phyloP scores from a whole-genome alignment of 2,888 invertebrate genomes.

The Agriopis aurantiaria region DNA sequence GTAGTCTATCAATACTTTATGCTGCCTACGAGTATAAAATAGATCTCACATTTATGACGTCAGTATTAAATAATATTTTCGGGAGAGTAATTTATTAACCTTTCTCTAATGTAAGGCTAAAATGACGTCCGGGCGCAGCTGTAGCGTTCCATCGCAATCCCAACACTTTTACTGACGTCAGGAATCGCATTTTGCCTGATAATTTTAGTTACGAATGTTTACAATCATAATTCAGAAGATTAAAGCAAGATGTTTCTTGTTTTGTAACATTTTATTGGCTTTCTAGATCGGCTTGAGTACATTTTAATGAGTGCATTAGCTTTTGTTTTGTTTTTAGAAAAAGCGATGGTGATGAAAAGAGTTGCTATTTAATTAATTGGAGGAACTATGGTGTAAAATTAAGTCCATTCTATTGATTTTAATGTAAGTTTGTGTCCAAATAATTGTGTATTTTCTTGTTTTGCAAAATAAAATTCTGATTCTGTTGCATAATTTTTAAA shows the following conservation, averaged over 20 bases:
- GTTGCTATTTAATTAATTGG: too few relatives aligned
- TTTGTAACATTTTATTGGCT: slow-evolving; percentile 21
- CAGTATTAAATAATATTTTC: slow-evolving; percentile 10
- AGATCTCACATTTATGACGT: background rate
- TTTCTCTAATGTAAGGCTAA: slow-evolving; percentile 4
- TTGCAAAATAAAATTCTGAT: too few relatives aligned
- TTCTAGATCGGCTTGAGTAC: background rate
- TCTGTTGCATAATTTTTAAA: too few relatives aligned
- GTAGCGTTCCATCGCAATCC: slow-evolving; percentile 17
- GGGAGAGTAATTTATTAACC: slow-evolving; percentile 6
- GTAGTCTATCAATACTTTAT: too few relatives aligned
- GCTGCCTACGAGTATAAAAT: background rate
- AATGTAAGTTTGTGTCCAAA: too few relatives aligned
- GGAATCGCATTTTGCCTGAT: background rate
- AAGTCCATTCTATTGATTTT: too few relatives aligned
- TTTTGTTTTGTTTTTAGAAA: background rate
- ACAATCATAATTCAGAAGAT: slow-evolving; percentile 26
- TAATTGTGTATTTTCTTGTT: too few relatives aligned
- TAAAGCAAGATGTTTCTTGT: slow-evolving; percentile 24
- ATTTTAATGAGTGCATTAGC: slow-evolving; percentile 9
- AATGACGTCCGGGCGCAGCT: slow-evolving; percentile 34
- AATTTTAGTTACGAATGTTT: slow-evolving; percentile 15
- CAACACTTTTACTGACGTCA: slow-evolving; percentile 39
- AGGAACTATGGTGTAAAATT: too few relatives aligned
- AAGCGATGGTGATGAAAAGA: background rate